Conservation (phyloP, 2,888 invertebrate species). For the Meliscaeva auricollis region DNA sequence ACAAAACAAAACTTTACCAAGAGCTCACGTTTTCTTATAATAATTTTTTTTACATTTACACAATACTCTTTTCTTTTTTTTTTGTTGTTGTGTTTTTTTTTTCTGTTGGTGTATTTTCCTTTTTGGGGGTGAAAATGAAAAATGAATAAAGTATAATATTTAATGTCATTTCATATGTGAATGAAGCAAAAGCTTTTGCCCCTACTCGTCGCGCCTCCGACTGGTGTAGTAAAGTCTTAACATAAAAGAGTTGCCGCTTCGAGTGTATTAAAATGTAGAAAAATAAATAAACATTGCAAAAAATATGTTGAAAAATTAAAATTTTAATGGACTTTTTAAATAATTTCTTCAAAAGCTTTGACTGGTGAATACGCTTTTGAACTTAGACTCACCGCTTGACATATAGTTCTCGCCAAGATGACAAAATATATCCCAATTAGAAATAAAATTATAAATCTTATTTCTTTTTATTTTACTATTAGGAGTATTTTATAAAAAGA, state of each 20-base stretch:
- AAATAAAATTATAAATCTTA: too few relatives aligned
- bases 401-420: too few relatives aligned
- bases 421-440: too few relatives aligned
- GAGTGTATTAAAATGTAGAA: background rate
- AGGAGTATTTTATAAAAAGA: too few relatives aligned
- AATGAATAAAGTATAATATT: constrained; percentile 21
- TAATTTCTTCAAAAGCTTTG: too few relatives aligned
- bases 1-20: constrained; percentile 70
- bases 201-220: background rate
- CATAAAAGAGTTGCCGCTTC: background rate
- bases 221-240: background rate
- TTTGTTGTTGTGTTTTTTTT: constrained; percentile 1
- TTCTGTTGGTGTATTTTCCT: constrained; percentile 16
- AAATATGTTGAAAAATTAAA: background rate
- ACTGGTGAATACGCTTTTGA: too few relatives aligned
- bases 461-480: too few relatives aligned
- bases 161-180: constrained; percentile 54
- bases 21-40: constrained; percentile 73
- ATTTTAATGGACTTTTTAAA: too few relatives aligned
- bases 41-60: constrained; percentile 54
- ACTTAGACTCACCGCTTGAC: too few relatives aligned
- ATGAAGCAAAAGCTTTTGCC: constrained; percentile 37
- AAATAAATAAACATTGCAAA: background rate
- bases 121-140: constrained; percentile 50
- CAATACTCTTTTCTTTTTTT: constrained; percentile 31